Conservation (phyloP, 2,797 vertebrate genomes). For the Coregonus suidteri region DNA sequence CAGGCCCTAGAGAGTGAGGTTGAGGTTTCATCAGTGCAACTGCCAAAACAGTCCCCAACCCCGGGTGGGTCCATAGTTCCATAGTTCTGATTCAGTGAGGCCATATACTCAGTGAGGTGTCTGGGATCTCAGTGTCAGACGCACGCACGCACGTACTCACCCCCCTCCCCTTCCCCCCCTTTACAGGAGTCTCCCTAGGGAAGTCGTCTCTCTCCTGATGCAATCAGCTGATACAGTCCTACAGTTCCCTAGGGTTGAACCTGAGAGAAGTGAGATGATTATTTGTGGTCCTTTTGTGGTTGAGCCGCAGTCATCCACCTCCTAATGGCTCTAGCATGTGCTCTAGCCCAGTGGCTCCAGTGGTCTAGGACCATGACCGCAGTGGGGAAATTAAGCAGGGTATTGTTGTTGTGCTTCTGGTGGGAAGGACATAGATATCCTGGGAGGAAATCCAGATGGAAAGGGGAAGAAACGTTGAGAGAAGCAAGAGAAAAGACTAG, state of each 20-base stretch:
- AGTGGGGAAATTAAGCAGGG: conserved; percentile 58
- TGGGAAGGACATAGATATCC: conserved; percentile 42
- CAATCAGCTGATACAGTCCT: neutral
- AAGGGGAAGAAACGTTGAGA: conserved; percentile 73
- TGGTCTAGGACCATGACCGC: conserved; percentile 48
- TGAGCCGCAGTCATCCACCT: conserved; percentile 53
- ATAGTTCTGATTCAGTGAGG: neutral
- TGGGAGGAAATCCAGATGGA: conserved; percentile 59
- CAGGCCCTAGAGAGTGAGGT: too few relatives aligned
- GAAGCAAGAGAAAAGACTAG: conserved; percentile 32
- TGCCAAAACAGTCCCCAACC: neutral
- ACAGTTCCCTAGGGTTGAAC: conserved; percentile 42
- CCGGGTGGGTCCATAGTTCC: neutral
- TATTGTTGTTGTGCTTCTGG: conserved; percentile 62
- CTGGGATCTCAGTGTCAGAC: neutral
- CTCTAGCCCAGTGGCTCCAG: conserved; percentile 58
- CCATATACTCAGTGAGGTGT: too few relatives aligned
- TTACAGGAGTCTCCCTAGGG: neutral
- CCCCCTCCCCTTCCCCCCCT: neutral
- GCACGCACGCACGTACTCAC: too few relatives aligned
- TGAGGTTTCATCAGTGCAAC: neutral
- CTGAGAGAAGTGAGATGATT: conserved; percentile 52
- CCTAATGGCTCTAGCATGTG: conserved; percentile 70
- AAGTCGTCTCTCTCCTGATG: neutral
- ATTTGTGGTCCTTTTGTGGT: conserved; percentile 40